Base-by-base conservation (phyloP, 2,797 vertebrate genomes). In the Euphonia xanthogaster region DNA sequence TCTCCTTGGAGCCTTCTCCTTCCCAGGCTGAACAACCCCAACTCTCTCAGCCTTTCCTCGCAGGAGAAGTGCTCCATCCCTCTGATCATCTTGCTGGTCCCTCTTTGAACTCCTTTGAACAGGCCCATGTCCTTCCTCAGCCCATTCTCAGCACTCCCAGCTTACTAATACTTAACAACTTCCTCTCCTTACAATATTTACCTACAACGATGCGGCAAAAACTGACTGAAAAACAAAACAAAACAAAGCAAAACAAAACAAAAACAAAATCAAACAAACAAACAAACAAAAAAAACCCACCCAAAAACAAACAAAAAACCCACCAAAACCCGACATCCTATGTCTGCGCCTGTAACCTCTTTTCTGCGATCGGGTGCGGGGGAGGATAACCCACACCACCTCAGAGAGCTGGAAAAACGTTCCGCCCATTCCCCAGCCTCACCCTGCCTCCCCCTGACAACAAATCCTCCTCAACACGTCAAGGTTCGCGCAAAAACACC, bases 361-460 rank as follows among this genome's bases (percentile, higher is more conserved):
- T 73, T 35, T 6, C 0, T 0, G 8, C 4, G 19, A 8, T 7
- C 9, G 19, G 7, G 3, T 5, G 44, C 3, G 1, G 3, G 5
- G 12, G 8, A 27, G 22, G 15, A 54, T 18, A 33, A 23, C 12
- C 14, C 50, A 20, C 48, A 14, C 2, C 53, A 22, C 57, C 48
- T 20, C 42, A 23, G 30, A 42, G n/a, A 54, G 14, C 31, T 1
- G 35, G 20, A 47, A 5, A 50, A 30, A 39, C 1, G 24, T 7
- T 18, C 44, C 6, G 16, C 44, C 21, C 45, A 20, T 54, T 60
- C 50, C 61, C 21, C 4, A 16, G 39, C 15, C 73, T 40, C 67
- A 35, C 12, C 14, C 4, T 12, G 12, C 27, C 45, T 14, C 37
- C 44, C 28, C 13, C 30, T 60, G 39, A 30, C 48, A 86, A 68